Evolutionary conservation across 2,888 invertebrate species (phyloP).

Genomic region (Galeopsomyia nigrocyanea): DNA sequence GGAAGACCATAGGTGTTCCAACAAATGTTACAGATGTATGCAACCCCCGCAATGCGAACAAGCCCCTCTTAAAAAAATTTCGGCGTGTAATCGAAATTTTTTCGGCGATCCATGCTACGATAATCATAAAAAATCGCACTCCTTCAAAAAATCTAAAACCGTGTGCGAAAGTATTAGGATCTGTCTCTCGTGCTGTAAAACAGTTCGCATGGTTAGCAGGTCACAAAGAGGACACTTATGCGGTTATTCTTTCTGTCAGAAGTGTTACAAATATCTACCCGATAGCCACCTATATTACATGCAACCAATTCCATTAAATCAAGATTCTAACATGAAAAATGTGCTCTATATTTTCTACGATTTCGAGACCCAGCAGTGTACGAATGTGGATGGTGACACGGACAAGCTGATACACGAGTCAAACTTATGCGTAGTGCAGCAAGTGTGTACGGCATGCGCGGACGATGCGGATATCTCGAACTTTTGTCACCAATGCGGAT

Average conservation of each 20-base stretch:
- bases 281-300: conserved; percentile 29
- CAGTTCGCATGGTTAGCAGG: background rate
- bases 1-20: background rate
- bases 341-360: conserved; percentile 43
- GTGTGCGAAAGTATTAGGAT: background rate
- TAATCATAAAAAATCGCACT: background rate
- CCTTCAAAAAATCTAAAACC: background rate
- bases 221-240: background rate
- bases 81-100: background rate
- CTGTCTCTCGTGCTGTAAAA: background rate
- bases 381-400: conserved; percentile 17
- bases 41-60: background rate
- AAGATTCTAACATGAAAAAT: background rate
- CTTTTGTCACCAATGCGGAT: background rate
- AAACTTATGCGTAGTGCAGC: conserved; percentile 61
- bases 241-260: no score
- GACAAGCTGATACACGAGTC: conserved; percentile 15
- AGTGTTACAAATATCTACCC: background rate
- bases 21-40: conserved; percentile 5
- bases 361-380: conserved; percentile 44
- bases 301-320: conserved; percentile 10
- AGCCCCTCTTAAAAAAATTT: background rate
- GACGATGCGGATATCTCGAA: conserved; percentile 9
- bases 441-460: conserved; percentile 30
- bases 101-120: background rate